Conservation (phyloP, 2,113 vertebrate genomes). For the Gallinago media region DNA sequence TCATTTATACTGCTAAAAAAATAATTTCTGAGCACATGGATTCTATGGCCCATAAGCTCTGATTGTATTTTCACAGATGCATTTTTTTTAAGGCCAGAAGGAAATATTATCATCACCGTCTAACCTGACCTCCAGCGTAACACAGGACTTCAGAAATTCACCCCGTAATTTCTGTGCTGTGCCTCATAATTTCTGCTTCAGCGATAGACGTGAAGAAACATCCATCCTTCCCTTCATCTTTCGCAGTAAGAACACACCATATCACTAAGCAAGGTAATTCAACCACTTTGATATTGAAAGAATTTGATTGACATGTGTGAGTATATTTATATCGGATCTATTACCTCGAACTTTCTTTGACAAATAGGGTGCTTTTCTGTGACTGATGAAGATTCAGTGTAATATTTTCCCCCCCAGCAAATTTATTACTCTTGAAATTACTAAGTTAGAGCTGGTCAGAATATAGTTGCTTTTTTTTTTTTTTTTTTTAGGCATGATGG, state of each 20-base stretch:
- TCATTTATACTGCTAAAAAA: slow-evolving; percentile 12
- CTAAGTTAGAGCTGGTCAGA: not conserved
- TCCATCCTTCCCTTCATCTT: not conserved
- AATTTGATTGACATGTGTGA: not conserved
- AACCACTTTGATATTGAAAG: not conserved
- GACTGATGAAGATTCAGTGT: not conserved
- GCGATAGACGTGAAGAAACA: not conserved
- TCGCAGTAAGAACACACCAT: not conserved
- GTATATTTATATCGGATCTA: not conserved
- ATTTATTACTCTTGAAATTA: not conserved
- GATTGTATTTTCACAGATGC: not conserved
- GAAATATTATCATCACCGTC: not conserved
- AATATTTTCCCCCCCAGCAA: not conserved
- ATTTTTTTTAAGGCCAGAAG: not conserved
- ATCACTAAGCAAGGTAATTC: not conserved
- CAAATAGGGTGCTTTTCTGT: not conserved
- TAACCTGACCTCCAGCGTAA: not conserved
- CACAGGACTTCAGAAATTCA: not conserved
- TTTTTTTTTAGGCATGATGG: not conserved
- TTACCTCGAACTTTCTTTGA: not conserved
- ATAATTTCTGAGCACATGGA: not conserved
- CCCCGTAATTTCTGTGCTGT: not conserved
- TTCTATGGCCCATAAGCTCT: not conserved
- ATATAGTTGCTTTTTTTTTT: slow-evolving; percentile 3
- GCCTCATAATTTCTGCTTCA: not conserved